Base-by-base conservation (phyloP, 2,113 vertebrate species). In the Cygnus atratus region DNA sequence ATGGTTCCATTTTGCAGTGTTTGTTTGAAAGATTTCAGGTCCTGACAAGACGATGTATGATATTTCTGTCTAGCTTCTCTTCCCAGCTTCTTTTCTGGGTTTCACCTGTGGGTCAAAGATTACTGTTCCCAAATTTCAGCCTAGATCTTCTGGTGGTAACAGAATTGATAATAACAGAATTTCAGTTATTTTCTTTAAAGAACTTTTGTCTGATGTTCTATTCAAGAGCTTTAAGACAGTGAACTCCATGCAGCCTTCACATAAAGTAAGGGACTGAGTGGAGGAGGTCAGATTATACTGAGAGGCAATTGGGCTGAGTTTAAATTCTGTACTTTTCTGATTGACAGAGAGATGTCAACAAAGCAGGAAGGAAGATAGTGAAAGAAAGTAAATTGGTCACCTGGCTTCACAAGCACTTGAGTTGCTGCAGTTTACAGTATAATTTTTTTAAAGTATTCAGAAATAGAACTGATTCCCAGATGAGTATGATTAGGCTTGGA, bases 1-100 rank as follows among this genome's bases (percentile, higher is more conserved):
- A 7, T 6, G 18, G 66, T 72, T 91, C 73, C 3, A 1, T 65
- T 83, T 61, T 37, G 59, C 0, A 0, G n/a, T 59, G 19, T 28
- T 59, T 82, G 46, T 77, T 68, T 90, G 92, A 63, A 77, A 81
- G 61, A 7, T 50, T 84, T 67, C 14, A 39, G 0, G 66, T 81
- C 63, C 43, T 48, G 66, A 78, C 21, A 48, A 41, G 35, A 25
- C 0, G 1, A 33, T 79, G 16, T 4, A 16, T 31, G 29, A 5
- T 46, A 74, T 80, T 57, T 61, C 43, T 80, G 19, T 6, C n/a
- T 50, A 3, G 33, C 46, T 76, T 88, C 50, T 22, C 10, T 55
- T 79, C 59, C 67, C 35, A 52, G 0, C 5, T 37, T 54, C 48
- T 85, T 76, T 90, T 67, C 41, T 52, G 61, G 19, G n/a, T 50